These are phyloP conservation scores for Malacosoma neustria DNA, from an alignment of 2,888 invertebrate genomes.

Conservation along the genomic window DNA sequence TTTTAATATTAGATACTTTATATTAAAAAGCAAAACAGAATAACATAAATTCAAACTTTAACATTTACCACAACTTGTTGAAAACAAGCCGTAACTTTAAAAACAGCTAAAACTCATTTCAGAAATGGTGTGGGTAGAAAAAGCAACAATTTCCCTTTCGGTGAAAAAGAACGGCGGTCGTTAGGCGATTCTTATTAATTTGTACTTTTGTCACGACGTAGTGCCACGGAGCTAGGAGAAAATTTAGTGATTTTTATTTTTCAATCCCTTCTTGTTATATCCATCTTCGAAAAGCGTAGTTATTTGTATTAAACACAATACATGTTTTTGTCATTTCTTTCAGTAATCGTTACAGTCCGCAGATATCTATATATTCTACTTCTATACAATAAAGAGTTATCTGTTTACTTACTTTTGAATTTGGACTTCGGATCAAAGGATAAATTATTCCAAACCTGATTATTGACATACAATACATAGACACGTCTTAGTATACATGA, in stretches of 20 bases:
- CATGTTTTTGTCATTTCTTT: too few species aligned
- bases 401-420: too few species aligned
- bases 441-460: too few species aligned
- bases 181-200: constrained; percentile 55
- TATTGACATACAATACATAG: too few species aligned
- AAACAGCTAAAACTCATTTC: constrained; percentile 7
- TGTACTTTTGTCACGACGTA: constrained; percentile 33
- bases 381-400: too few species aligned
- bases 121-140: constrained; percentile 12
- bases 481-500: too few species aligned
- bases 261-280: too few species aligned
- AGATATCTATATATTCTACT: too few species aligned
- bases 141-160: constrained; percentile 10
- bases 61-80: neutral
- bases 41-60: neutral
- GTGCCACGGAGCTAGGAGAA: constrained; percentile 2
- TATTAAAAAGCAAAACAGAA: neutral
- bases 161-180: constrained; percentile 20
- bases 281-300: too few species aligned
- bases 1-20: neutral
- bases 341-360: too few species aligned
- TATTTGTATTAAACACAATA: too few species aligned
- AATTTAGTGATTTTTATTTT: neutral
- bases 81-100: neutral
- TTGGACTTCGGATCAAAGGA: too few species aligned